These are phyloP conservation scores for Prorops nasuta DNA, from an alignment of 1,140 invertebrate species.

Conservation along the genomic window DNA sequence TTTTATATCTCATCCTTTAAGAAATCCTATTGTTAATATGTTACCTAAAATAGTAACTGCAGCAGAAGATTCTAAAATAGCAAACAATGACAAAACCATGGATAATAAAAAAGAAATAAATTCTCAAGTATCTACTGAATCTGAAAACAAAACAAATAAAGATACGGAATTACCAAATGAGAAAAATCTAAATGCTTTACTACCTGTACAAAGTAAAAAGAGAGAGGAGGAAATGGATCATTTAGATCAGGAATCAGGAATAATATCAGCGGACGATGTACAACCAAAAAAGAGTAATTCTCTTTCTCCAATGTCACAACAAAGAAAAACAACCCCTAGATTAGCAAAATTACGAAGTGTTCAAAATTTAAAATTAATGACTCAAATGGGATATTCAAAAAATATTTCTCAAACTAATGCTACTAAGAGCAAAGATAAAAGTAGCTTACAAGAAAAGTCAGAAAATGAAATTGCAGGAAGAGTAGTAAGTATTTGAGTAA, in stretches of 20 bases:
- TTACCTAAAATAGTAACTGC: slow-evolving; percentile 34
- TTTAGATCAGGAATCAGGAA: too few species aligned
- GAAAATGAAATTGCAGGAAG: slow-evolving; percentile 35
- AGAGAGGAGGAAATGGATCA: too few species aligned
- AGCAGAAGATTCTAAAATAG: not conserved
- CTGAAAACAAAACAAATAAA: too few species aligned
- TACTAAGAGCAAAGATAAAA: slow-evolving; percentile 38
- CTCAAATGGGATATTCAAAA: slow-evolving; percentile 42
- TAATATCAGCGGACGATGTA: too few species aligned
- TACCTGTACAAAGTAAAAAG: too few species aligned
- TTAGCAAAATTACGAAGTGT: slow-evolving; percentile 52
- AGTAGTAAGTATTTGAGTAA: slow-evolving; percentile 36
- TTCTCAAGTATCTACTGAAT: too few species aligned
- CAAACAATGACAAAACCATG: too few species aligned
- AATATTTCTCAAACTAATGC: slow-evolving; percentile 23
- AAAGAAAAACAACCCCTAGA: slow-evolving; percentile 47
- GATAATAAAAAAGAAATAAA: too few species aligned
- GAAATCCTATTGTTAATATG: slow-evolving; percentile 52
- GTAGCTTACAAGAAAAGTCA: slow-evolving; percentile 29
- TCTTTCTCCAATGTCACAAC: slow-evolving; percentile 24
- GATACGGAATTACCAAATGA: too few species aligned
- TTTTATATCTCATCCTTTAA: slow-evolving; percentile 21
- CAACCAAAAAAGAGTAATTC: not conserved
- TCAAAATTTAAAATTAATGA: slow-evolving; percentile 52
- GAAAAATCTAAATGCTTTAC: too few species aligned